Evolutionary conservation across 2,888 invertebrate species (phyloP).

Genomic region (Drymonia ruficornis): DNA sequence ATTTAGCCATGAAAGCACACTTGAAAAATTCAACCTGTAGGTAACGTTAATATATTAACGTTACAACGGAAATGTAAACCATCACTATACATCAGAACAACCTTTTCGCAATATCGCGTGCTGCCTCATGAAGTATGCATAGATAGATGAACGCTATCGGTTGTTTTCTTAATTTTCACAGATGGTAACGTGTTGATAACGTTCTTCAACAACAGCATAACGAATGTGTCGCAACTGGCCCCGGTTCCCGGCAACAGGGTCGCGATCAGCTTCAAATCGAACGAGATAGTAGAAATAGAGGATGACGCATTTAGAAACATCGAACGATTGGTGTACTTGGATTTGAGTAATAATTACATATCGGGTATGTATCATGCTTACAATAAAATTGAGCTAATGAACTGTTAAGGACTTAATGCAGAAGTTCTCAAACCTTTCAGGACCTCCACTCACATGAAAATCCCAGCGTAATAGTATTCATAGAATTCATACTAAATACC

Average conservation of each 20-base stretch:
- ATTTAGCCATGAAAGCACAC: no score
- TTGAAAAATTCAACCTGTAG: no score
- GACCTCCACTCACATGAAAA: no score
- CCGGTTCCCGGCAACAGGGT: constrained; percentile 68
- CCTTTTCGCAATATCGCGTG: not conserved
- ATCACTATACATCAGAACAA: not conserved
- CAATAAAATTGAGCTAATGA: no score
- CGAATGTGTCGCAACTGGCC: constrained; percentile 73
- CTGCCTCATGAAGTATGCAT: not conserved
- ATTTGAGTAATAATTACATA: constrained; percentile 84
- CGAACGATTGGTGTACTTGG: constrained; percentile 78
- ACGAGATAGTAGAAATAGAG: constrained; percentile 78
- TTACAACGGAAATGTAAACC: constrained; percentile 4
- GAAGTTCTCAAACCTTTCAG: no score
- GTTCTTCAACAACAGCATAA: constrained; percentile 84
- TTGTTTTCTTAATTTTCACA: constrained; percentile 46
- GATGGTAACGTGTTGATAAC: constrained; percentile 77
- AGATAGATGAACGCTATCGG: constrained; percentile 8
- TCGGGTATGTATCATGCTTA: constrained; percentile 66
- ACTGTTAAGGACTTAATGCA: no score
- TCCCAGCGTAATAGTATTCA: no score
- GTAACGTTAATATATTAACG: no score
- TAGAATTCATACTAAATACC: no score
- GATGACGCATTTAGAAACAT: constrained; percentile 80
- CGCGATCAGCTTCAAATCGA: constrained; percentile 81